phyloP scores from a whole-genome alignment of 2,888 invertebrate species.

The Drosophila mercatorum region DNA sequence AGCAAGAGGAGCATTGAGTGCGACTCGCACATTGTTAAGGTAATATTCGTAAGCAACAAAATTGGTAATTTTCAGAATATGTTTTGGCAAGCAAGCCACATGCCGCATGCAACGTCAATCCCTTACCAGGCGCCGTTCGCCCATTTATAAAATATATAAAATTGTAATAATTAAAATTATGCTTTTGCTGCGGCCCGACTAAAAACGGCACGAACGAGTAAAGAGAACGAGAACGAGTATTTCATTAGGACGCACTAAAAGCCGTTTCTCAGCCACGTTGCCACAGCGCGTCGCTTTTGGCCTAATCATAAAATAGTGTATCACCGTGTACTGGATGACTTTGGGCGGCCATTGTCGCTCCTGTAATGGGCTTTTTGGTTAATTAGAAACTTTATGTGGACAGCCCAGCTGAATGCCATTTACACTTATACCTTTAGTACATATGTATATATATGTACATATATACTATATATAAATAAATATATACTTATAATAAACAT shows the following conservation, averaged over 20 bases:
- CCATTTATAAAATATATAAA: constrained; percentile 64
- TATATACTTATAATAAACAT: constrained; percentile 5
- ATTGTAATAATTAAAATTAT: constrained; percentile 79
- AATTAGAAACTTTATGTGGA: constrained; percentile 72
- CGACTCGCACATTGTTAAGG: constrained; percentile 66
- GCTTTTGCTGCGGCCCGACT: constrained; percentile 39
- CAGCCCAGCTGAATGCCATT: constrained; percentile 26
- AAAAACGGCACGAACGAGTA: constrained; percentile 35
- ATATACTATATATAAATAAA: too few species aligned
- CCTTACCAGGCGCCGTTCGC: constrained; percentile 8
- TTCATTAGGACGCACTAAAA: constrained; percentile 65
- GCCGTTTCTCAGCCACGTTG: constrained; percentile 47
- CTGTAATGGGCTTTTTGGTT: constrained; percentile 73
- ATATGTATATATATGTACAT: not conserved
- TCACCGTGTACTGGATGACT: constrained; percentile 32
- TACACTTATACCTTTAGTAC: not conserved
- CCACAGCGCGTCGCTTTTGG: constrained; percentile 27
- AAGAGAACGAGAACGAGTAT: constrained; percentile 40
- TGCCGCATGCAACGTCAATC: constrained; percentile 5
- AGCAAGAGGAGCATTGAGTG: constrained; percentile 26
- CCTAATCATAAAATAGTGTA: constrained; percentile 77
- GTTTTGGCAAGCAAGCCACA: constrained; percentile 34
- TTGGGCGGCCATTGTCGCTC: constrained; percentile 43
- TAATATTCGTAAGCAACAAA: constrained; percentile 81
- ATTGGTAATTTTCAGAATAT: constrained; percentile 77